A percentile compares a stretch with the other conserved stretches of the same genome.
These are phyloP conservation scores for Acleris emargana DNA, from an alignment of 2,888 invertebrate genomes.

Conservation along the genomic window DNA sequence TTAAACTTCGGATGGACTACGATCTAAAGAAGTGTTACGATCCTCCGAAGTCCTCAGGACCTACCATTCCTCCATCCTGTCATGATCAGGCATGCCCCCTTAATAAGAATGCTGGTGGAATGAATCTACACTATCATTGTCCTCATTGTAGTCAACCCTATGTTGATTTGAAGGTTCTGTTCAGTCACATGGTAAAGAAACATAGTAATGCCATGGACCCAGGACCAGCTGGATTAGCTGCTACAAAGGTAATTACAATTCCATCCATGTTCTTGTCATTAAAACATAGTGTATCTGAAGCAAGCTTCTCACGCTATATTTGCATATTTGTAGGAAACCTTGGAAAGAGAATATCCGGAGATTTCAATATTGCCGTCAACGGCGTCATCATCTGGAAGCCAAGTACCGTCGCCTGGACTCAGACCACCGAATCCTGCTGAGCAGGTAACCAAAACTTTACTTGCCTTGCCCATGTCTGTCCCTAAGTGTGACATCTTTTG, in stretches of 20 bases:
- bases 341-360: conserved; percentile 80
- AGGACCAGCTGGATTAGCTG: conserved; percentile 73
- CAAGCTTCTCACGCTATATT: neutral
- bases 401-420: conserved; percentile 72
- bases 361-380: conserved; percentile 81
- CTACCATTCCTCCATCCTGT: conserved; percentile 83
- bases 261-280: too few relatives aligned
- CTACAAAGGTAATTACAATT: conserved; percentile 68
- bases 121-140: conserved; percentile 78
- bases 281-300: neutral
- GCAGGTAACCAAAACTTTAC: conserved; percentile 55
- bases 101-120: conserved; percentile 75
- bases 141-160: conserved; percentile 78
- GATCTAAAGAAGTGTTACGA: conserved; percentile 70
- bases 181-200: conserved; percentile 79
- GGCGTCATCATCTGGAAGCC: conserved; percentile 73
- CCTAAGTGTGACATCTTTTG: too few relatives aligned
- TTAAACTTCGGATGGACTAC: conserved; percentile 68
- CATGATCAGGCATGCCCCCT: conserved; percentile 81
- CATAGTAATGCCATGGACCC: conserved; percentile 72
- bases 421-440: conserved; percentile 76
- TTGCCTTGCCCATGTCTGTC: too few relatives aligned
- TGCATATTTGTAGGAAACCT: conserved; percentile 69
- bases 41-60: conserved; percentile 64
- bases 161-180: conserved; percentile 73